Evolutionary conservation across 30 jellyfish, hydroid and myxozoan species (phyloP), one percentile per base, ranked within the genome.

Genomic region (Turritopsis dohrnii): DNA sequence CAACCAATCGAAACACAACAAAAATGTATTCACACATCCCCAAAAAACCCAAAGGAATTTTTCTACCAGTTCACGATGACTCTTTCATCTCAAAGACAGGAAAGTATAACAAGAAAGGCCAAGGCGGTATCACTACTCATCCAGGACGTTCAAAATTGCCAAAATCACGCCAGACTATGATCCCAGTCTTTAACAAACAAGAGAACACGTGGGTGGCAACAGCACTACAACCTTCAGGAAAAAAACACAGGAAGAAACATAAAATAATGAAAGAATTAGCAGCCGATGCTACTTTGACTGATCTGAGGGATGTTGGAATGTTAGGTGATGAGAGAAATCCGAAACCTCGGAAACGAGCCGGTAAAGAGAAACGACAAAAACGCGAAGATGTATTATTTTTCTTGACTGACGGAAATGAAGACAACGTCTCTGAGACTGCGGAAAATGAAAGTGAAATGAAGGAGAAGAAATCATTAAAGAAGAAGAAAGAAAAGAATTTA

Each of bases 171-270:
- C 77, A 69, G 19, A 69, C 31, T 27, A 69, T 69, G 77, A 69
- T 69, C 8, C 77, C 77, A 69, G 71, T 29, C 73, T 77, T 28
- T 18, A 30, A 77, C 18, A 52, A 30, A 77, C 24, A 77, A 29
- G 73, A 77, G 72, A 53, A 77, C 71, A 77, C 85, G 53, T 77
- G 85, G 85, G 72, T 28, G n/a, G 85, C 85, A n/a, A 28, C 28
- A 75, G 60, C 8, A 29, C 18, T 26, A 75, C 25, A 75, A 22
- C 18, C 28, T 17, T 9, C 83, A 16, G 28, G 41, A 16, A 75
- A 75, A 22, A 26, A 75, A 29, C 83, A 75, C 60, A 75, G 19
- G 27, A 77, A 25, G 29, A 77, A 29, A 29, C 29, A 22, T 29
- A 16, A 72, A 8, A 72, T 41, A 18, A 22, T 17, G 31, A 72